Base-by-base conservation (phyloP, 2,888 invertebrate genomes). In the Belgica antarctica region DNA sequence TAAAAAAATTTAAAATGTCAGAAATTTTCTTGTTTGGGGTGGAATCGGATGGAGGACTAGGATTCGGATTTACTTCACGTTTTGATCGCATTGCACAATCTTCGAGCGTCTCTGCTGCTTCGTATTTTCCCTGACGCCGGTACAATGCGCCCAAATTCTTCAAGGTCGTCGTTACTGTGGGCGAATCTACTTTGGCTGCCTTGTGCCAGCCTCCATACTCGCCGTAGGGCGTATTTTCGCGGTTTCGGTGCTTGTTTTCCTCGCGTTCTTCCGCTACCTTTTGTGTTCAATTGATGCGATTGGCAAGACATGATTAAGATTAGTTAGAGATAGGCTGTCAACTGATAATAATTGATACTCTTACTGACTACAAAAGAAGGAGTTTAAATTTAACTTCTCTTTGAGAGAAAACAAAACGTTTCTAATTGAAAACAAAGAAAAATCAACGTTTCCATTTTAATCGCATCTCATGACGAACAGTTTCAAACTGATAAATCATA, bases 81-180 rank as follows among this genome's bases (percentile, higher is more conserved):
- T 95, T 87, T 79, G 96, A 96, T 77, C 97, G 87, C 74, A 96
- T 84, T 41, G 97, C 97, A 82, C 97, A 98, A 83, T 99, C 98
- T 79, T 99, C 99, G 27, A 99, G 85, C 0, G 96, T 97, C 81
- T 99, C 98, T 0, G 99, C 99, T 5, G 99, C 99, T 81, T 98
- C 97, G 28, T 68, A 98, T 83, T 98, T 99, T 75, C 98, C 97
- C 83, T 99, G 98, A 73, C 98, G 87, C 76, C 99, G 87, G 82
- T 99, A 99, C 62, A 99, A 87, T 22, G 98, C 97, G 72, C 97
- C 97, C 72, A 99, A 85, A 83, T 99, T 99, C 84, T 97, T 99
- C 73, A 99, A 83, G 0, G 99, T 99, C 19, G 98, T 98, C 17
- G 96, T 96, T 41, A 97, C 96, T 0, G 96, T 96, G 0, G 96